These are phyloP conservation scores for Diogma glabrata DNA, from an alignment of 2,888 invertebrate species.

Conservation along the genomic window DNA sequence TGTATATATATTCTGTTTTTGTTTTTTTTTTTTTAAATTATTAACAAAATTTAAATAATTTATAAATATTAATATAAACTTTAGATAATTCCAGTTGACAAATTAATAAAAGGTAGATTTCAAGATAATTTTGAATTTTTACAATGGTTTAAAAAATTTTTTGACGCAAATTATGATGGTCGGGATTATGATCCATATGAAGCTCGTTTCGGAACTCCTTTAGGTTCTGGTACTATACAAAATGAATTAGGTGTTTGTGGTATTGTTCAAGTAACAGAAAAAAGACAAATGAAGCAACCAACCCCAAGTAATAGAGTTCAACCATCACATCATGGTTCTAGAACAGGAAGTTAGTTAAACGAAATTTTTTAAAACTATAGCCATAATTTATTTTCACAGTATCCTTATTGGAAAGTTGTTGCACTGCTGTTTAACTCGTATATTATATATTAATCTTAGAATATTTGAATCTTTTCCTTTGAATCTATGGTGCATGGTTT, in stretches of 20 bases:
- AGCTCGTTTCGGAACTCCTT: slow-evolving; percentile 68
- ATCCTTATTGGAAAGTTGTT: too few species aligned
- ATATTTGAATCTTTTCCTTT: too few species aligned
- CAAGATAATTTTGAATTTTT: slow-evolving; percentile 99
- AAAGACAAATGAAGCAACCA: slow-evolving; percentile 31
- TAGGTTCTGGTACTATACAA: slow-evolving; percentile 56
- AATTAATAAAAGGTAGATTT: slow-evolving; percentile 96
- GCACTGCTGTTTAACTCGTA: slow-evolving; percentile 9
- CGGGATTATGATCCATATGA: slow-evolving; percentile 89
- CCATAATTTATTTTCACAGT: too few species aligned
- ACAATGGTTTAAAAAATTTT: slow-evolving; percentile 99
- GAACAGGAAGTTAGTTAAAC: slow-evolving; percentile 8
- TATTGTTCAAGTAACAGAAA: slow-evolving; percentile 20
- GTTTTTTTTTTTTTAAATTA: background rate
- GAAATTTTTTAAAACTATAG: background rate
- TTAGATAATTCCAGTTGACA: slow-evolving; percentile 98
- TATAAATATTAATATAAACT: slow-evolving; percentile 23
- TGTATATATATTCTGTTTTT: background rate
- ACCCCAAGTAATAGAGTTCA: slow-evolving; percentile 15
- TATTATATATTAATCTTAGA: too few species aligned
- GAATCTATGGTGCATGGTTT: too few species aligned
- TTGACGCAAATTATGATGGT: slow-evolving; percentile 99
- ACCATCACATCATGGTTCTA: slow-evolving; percentile 8
- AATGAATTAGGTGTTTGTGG: slow-evolving; percentile 22
- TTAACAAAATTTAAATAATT: background rate